Evolutionary conservation across 2,797 vertebrate species (phyloP), one percentile per base, ranked within the genome.

Genomic region (Poeciliopsis paucimaculata): DNA sequence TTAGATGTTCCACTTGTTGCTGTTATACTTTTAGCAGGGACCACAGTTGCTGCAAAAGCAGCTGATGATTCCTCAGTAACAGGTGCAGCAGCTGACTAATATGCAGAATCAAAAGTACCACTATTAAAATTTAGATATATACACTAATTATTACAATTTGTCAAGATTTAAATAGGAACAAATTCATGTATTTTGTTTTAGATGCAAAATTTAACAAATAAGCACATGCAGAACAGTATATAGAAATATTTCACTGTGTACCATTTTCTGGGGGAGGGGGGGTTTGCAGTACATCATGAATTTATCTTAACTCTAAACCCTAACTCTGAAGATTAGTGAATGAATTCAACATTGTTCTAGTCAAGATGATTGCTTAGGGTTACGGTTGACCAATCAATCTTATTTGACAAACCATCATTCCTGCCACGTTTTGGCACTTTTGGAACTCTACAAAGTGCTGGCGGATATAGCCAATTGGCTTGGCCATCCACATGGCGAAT

Each of bases 61-160:
- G 60, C 57, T 68, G 73, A n/a, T 74, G 72, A 53, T 68, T 74
- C 51, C 11, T 74, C 34, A 26, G 66, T 11, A 81, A 71, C 76
- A 51, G 53, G 13, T 7, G 82, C 18, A 75, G 46, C 46, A 46
- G 73, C 79, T 57, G 66, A 57, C 66, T 36, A 45, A 43, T 75
- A 31, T 72, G 68, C 15, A 28, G 43, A 16, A 46, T n/a, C 68
- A 46, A 28, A 43, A 28, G n/a, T 28, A 46, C 68, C 68, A 45
- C 23, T 66, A 74, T 86, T 83, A 78, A 57, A 75, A 34, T 2
- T 60, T n/a, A 46, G 18, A 23, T 51, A 60, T 31, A 11, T 23
- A 36, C 10, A 43, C n/a, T n/a, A n/a, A n/a, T n/a, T n/a, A n/a
- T n/a, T n/a, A n/a, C n/a, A n/a, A n/a, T n/a, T n/a, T n/a, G n/a